Conservation (phyloP, 2,797 vertebrate genomes). For the Gobio occitaniae region DNA sequence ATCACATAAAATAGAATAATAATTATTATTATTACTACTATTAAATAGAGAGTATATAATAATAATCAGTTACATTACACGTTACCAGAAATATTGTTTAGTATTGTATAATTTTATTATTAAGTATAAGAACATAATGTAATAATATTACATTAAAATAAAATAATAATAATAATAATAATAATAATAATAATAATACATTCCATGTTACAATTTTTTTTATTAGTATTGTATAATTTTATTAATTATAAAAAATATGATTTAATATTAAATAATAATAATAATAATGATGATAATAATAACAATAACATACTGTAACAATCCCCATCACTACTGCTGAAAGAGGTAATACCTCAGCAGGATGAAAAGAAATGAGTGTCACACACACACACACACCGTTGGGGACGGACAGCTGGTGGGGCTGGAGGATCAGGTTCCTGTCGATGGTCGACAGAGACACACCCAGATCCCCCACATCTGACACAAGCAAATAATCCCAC, state of each 20-base stretch:
- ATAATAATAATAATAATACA: not conserved
- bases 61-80: not conserved
- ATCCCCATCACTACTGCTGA: too few species aligned
- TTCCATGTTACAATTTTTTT: too few species aligned
- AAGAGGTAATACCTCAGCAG: not conserved
- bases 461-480: constrained; percentile 62
- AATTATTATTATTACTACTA: not conserved
- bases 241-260: not conserved
- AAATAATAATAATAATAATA: not conserved
- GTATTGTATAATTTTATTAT: not conserved
- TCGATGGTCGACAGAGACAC: constrained; percentile 44
- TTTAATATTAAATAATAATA: not conserved
- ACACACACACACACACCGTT: not conserved
- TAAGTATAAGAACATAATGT: not conserved
- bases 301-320: not conserved
- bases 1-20: not conserved
- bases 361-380: not conserved
- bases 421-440: constrained; percentile 67
- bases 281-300: not conserved
- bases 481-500: constrained; percentile 75
- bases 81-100: not conserved
- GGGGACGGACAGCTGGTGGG: constrained; percentile 68
- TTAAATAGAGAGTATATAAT: not conserved
- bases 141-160: not conserved
- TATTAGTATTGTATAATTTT: not conserved